Conservation (phyloP, 1,140 invertebrate genomes). For the Oreohelix idahoensis region DNA sequence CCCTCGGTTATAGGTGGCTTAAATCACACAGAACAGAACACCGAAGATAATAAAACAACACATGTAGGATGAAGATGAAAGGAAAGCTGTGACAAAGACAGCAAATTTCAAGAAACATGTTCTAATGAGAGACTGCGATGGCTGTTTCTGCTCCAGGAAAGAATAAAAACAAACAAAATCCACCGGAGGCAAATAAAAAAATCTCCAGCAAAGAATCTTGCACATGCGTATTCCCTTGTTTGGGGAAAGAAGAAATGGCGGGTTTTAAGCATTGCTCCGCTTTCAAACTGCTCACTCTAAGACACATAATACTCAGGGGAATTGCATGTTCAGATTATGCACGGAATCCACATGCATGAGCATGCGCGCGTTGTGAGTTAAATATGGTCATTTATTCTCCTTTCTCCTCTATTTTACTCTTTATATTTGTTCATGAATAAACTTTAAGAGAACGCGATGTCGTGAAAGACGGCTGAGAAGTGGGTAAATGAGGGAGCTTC, state of each 20-base stretch:
- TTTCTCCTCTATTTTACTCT: background rate
- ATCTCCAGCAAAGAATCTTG: background rate
- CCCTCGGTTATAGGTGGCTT: too few relatives aligned
- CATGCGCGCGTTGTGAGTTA: conserved; percentile 14
- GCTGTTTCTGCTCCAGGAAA: background rate
- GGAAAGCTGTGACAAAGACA: background rate
- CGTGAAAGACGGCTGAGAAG: background rate
- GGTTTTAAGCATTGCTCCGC: background rate
- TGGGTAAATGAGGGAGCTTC: background rate
- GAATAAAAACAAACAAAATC: background rate
- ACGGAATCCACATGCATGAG: conserved; percentile 4
- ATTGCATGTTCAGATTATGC: conserved; percentile 17
- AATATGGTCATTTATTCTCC: conserved; percentile 9
- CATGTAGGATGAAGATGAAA: too few relatives aligned
- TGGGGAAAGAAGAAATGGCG: background rate
- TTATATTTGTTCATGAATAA: background rate
- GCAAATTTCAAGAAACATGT: background rate
- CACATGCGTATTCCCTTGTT: background rate
- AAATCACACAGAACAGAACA: too few relatives aligned
- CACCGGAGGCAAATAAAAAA: background rate
- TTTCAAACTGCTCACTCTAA: conserved; percentile 13
- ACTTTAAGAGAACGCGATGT: background rate
- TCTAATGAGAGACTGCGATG: background rate
- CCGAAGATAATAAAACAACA: too few relatives aligned
- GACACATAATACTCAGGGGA: background rate